A percentile compares a stretch with the other conserved stretches of the same genome.
Evolutionary conservation across 2,888 invertebrate species (phyloP).

Genomic region (Orthonychiurus folsomi): DNA sequence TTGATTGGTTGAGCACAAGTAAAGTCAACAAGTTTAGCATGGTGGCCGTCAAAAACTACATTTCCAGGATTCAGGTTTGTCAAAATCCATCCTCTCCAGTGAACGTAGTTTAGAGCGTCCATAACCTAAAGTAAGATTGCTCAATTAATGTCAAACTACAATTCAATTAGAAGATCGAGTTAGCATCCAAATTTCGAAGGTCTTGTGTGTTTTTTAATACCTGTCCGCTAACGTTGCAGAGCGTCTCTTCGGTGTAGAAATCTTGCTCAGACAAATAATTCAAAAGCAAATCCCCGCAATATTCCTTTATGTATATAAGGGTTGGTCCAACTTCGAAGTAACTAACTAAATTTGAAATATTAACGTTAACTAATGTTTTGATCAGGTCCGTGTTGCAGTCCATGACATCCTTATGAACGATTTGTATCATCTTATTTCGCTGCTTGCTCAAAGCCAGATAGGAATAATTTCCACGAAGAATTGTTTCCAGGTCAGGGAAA

Average conservation of each 20-base stretch:
- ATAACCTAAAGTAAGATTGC: constrained; percentile 58
- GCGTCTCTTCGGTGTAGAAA: constrained; percentile 17
- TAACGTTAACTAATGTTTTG: neutral
- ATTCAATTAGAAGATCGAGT: too few species aligned
- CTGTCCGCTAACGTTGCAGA: constrained; percentile 14
- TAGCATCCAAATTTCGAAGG: too few species aligned
- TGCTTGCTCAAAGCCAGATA: neutral
- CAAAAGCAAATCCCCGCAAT: neutral
- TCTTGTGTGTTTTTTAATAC: too few species aligned
- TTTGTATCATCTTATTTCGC: neutral
- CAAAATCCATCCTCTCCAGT: constrained; percentile 71
- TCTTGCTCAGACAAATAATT: neutral
- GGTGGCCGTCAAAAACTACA: constrained; percentile 42
- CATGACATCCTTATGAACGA: neutral
- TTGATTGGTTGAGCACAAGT: constrained; percentile 70
- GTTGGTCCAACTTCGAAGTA: neutral
- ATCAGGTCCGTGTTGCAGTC: neutral
- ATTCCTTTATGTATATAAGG: neutral
- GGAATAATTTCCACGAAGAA: neutral
- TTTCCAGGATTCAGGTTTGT: constrained; percentile 31
- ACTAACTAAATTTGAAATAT: neutral
- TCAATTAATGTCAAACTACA: neutral
- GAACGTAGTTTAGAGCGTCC: constrained; percentile 81
- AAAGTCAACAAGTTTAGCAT: constrained; percentile 86
- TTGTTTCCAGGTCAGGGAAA: neutral